phyloP scores from a whole-genome alignment of 2,888 invertebrate species.

The Ophonus ardosiacus region DNA sequence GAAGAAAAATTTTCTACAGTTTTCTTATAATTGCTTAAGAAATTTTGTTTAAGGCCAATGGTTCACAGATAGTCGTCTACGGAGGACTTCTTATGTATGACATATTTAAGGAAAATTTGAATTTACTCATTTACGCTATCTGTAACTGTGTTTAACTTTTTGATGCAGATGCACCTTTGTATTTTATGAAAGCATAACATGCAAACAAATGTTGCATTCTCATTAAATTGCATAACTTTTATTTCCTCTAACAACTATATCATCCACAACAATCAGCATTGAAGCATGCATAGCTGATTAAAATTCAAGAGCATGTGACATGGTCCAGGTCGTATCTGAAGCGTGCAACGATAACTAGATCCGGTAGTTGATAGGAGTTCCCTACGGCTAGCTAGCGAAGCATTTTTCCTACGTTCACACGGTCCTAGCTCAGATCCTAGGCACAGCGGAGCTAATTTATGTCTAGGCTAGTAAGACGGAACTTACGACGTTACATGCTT shows the following conservation, averaged over 20 bases:
- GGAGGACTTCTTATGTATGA: too few relatives aligned
- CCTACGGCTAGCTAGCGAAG: not conserved
- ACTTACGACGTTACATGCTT: not conserved
- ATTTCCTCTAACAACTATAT: not conserved
- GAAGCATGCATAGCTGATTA: not conserved
- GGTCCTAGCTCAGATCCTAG: not conserved
- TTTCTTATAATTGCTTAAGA: too few relatives aligned
- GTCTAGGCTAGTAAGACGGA: not conserved
- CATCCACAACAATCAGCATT: not conserved
- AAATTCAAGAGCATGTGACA: conserved; percentile 6
- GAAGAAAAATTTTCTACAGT: too few relatives aligned
- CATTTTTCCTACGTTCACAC: conserved; percentile 5
- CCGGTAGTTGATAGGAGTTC: conserved; percentile 12
- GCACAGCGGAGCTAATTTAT: not conserved
- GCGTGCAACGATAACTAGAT: conserved; percentile 18
- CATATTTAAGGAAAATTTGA: too few relatives aligned
- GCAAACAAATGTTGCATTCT: not conserved
- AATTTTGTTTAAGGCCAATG: too few relatives aligned
- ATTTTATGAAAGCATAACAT: too few relatives aligned
- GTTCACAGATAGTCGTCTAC: too few relatives aligned
- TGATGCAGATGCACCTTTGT: too few relatives aligned
- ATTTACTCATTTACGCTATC: too few relatives aligned
- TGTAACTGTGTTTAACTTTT: too few relatives aligned
- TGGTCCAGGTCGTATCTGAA: conserved; percentile 1
- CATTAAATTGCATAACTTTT: not conserved